Evolutionary conservation across 2,888 invertebrate species (phyloP).

Genomic region (Acleris sparsana): DNA sequence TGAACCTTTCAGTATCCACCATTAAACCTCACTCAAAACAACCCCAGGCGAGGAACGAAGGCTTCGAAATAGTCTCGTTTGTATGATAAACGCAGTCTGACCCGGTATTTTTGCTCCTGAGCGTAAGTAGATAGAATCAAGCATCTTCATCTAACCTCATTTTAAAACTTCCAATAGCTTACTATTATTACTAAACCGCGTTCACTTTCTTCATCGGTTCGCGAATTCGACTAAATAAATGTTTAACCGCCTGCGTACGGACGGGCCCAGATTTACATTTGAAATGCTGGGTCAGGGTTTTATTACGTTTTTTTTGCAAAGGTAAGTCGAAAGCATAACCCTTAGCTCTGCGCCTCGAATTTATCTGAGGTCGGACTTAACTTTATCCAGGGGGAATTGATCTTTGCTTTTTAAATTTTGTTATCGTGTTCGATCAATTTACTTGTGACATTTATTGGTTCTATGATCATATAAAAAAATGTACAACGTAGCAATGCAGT

Average conservation of each 20-base stretch:
- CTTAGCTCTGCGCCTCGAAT: conserved; percentile 33
- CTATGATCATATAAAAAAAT: no score
- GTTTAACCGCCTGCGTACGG: conserved; percentile 59
- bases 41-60: no score
- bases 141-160: no score
- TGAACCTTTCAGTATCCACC: no score
- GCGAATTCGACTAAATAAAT: conserved; percentile 59
- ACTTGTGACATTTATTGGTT: neutral
- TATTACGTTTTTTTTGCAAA: conserved; percentile 58
- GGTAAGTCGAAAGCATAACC: conserved; percentile 50
- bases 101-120: no score
- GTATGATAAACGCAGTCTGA: no score
- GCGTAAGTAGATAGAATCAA: no score
- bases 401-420: conserved; percentile 17
- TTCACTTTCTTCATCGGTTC: conserved; percentile 50
- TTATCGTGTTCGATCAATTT: neutral
- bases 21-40: no score
- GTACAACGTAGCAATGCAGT: no score
- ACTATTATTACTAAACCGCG: conserved; percentile 35
- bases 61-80: no score
- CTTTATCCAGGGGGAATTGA: conserved; percentile 37
- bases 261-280: conserved; percentile 65
- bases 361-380: conserved; percentile 44
- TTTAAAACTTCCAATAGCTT: no score
- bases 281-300: conserved; percentile 64